A percentile compares a stretch with the other conserved stretches of the same genome.
Conservation (phyloP, 2,113 vertebrate species). For the Promerops cafer region DNA sequence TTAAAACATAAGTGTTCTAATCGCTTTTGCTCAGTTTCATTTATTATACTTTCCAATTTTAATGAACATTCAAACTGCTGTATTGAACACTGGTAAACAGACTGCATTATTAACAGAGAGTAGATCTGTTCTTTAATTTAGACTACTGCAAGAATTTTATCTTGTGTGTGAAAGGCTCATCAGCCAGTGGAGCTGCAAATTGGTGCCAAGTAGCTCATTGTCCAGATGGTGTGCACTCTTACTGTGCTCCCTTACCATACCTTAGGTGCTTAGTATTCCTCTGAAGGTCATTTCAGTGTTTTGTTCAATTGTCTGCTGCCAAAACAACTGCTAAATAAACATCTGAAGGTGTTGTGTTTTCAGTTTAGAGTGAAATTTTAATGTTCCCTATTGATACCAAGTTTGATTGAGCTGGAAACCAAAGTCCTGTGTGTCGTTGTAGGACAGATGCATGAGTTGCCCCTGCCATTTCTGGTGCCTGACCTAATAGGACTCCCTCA, state of each 20-base stretch:
- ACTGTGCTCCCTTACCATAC: neutral
- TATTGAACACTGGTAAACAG: neutral
- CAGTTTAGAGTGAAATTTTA: neutral
- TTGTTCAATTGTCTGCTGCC: neutral
- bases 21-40: neutral
- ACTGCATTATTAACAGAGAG: neutral
- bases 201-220: neutral
- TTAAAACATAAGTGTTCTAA: neutral
- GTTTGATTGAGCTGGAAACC: neutral
- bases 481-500: neutral
- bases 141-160: neutral
- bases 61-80: neutral
- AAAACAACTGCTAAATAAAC: constrained; percentile 44
- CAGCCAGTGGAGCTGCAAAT: neutral
- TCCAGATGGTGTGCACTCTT: neutral
- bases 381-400: neutral
- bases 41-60: neutral
- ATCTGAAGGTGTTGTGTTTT: neutral
- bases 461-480: neutral
- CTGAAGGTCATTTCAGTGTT: neutral
- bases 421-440: neutral
- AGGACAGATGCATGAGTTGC: neutral
- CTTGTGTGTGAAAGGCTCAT: neutral
- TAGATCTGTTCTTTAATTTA: neutral
- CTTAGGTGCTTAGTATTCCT: neutral